These are phyloP conservation scores for Phrynosoma blainvillii DNA, from an alignment of 2,113 vertebrate species.

Conservation along the genomic window DNA sequence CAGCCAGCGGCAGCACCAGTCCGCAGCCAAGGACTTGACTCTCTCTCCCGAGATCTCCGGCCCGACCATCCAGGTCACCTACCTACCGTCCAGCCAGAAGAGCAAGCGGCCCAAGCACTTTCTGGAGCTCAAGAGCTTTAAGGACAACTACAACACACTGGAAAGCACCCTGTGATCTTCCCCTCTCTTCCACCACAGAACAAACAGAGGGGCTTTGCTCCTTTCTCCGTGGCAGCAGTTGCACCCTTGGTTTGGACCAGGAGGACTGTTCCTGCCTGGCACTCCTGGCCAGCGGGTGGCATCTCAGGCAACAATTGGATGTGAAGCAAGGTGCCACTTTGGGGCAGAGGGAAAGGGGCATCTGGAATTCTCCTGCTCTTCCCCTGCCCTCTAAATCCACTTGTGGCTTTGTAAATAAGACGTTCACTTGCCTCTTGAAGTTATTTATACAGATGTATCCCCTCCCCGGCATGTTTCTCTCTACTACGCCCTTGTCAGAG, in stretches of 20 bases:
- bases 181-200: no score
- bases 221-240: fast-evolving
- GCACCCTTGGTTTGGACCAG: background rate
- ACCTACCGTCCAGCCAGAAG: constrained; percentile 90
- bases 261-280: background rate
- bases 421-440: background rate
- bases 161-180: constrained; percentile 88
- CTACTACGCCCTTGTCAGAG: background rate
- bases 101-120: constrained; percentile 95
- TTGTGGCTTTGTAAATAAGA: background rate
- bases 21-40: constrained; percentile 92
- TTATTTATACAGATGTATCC: background rate
- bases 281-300: background rate
- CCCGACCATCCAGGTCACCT: constrained; percentile 89
- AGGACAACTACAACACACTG: constrained; percentile 97
- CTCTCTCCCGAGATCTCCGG: constrained; percentile 74
- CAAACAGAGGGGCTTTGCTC: no score
- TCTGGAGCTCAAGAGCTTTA: constrained; percentile 96
- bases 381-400: background rate
- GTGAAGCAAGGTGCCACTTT: background rate
- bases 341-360: background rate
- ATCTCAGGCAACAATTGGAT: fast-evolving
- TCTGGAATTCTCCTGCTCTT: no score
- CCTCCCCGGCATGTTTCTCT: background rate
- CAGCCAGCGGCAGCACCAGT: constrained; percentile 86